A percentile compares a stretch with the other conserved stretches of the same genome.
These are phyloP conservation scores for Tetragnatha versicolor DNA, from an alignment of 1,140 invertebrate genomes.

Conservation along the genomic window DNA sequence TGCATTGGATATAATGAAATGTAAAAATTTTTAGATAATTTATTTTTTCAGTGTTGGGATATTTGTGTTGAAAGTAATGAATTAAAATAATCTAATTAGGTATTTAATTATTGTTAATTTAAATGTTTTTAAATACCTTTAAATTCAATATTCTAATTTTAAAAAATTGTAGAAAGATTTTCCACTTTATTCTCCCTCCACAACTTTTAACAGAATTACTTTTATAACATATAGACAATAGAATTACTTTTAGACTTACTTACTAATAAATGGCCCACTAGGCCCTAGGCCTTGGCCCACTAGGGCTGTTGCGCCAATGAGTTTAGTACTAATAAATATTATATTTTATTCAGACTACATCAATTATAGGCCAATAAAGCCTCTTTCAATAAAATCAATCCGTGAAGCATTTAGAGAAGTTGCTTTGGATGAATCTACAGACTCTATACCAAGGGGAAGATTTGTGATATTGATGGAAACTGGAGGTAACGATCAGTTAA, in stretches of 20 bases:
- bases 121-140: background rate
- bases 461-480: slow-evolving; percentile 15
- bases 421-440: slow-evolving; percentile 8
- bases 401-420: slow-evolving; percentile 25
- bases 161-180: too few species aligned
- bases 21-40: slow-evolving; percentile 26
- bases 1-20: slow-evolving; percentile 30
- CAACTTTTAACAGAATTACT: too few species aligned
- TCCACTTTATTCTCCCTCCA: too few species aligned
- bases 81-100: background rate
- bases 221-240: too few species aligned
- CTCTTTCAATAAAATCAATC: slow-evolving; percentile 1
- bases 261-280: too few species aligned
- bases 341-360: slow-evolving; percentile 20
- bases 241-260: too few species aligned
- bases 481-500: too few species aligned
- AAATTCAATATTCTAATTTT: too few species aligned
- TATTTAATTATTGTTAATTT: background rate
- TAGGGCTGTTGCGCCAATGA: background rate
- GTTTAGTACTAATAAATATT: background rate
- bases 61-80: background rate
- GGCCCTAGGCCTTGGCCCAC: too few species aligned
- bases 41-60: background rate
- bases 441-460: background rate
- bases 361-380: slow-evolving; percentile 27